Conservation (phyloP, 2,888 invertebrate species). For the Sialis fuliginosa region DNA sequence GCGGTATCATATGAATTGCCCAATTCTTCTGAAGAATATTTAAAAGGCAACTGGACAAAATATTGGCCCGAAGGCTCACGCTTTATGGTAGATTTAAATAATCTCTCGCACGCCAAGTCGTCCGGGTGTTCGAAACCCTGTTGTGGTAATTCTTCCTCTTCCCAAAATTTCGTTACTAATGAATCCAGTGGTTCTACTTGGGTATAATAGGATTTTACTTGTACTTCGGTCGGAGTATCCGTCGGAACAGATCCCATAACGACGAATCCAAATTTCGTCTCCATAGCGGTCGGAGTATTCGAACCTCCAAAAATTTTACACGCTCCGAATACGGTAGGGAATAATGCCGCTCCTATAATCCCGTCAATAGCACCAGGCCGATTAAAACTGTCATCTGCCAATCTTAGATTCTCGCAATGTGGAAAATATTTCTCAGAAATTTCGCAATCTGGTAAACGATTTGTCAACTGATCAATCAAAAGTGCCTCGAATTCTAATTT, state of each 20-base stretch:
- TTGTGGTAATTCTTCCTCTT: background rate
- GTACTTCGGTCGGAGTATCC: background rate
- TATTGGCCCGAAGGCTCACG: background rate
- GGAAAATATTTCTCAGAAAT: background rate
- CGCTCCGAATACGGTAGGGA: too few species aligned
- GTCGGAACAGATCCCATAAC: background rate
- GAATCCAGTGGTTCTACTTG: background rate
- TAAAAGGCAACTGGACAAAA: background rate
- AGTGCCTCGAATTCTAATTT: background rate
- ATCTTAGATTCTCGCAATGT: background rate
- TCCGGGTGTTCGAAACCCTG: background rate
- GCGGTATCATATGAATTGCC: background rate
- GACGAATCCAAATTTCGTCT: background rate
- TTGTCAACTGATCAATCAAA: background rate
- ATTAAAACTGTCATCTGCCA: background rate
- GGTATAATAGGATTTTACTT: background rate
- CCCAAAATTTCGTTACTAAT: background rate
- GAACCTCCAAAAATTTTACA: too few species aligned
- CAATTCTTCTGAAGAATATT: background rate
- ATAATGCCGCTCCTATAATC: too few species aligned
- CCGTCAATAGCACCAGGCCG: too few species aligned
- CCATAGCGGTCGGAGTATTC: background rate
- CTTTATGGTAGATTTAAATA: background rate
- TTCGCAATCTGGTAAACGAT: background rate
- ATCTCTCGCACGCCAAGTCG: background rate